phyloP scores from a whole-genome alignment of 2,888 invertebrate species.

The Apantesis nais region DNA sequence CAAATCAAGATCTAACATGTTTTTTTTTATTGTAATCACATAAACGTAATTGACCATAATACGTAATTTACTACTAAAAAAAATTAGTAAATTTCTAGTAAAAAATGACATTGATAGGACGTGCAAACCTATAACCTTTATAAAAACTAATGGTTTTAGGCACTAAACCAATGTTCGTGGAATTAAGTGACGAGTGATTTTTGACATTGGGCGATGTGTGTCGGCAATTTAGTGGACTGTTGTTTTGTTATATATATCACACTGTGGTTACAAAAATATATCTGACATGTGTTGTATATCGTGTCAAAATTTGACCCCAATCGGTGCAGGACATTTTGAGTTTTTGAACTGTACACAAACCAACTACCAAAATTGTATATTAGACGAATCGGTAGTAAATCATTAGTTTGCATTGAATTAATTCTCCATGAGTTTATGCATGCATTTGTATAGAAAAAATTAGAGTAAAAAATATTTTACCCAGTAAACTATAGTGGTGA shows the following conservation, averaged over 20 bases:
- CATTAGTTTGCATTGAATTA: too few relatives aligned
- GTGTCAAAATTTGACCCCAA: too few relatives aligned
- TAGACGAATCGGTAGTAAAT: too few relatives aligned
- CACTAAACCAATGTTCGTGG: not conserved
- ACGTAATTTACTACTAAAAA: not conserved
- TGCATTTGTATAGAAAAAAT: not conserved
- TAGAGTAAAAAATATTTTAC: not conserved
- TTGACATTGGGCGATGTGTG: not conserved
- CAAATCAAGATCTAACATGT: too few relatives aligned
- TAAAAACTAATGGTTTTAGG: conserved; percentile 22
- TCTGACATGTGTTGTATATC: too few relatives aligned
- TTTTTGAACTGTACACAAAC: too few relatives aligned
- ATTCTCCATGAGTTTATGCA: not conserved
- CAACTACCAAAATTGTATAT: too few relatives aligned
- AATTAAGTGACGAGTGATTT: not conserved
- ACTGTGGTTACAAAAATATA: too few relatives aligned
- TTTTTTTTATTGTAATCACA: too few relatives aligned
- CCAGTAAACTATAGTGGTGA: not conserved
- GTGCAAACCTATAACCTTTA: conserved; percentile 16
- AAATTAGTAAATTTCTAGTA: conserved; percentile 12
- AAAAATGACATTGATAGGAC: conserved; percentile 26
- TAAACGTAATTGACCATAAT: too few relatives aligned
- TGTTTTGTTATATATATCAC: too few relatives aligned
- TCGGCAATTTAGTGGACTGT: not conserved
- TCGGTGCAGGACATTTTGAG: too few relatives aligned